These are phyloP conservation scores for Melanogrammus aeglefinus DNA, from an alignment of 2,797 vertebrate genomes.

Conservation along the genomic window DNA sequence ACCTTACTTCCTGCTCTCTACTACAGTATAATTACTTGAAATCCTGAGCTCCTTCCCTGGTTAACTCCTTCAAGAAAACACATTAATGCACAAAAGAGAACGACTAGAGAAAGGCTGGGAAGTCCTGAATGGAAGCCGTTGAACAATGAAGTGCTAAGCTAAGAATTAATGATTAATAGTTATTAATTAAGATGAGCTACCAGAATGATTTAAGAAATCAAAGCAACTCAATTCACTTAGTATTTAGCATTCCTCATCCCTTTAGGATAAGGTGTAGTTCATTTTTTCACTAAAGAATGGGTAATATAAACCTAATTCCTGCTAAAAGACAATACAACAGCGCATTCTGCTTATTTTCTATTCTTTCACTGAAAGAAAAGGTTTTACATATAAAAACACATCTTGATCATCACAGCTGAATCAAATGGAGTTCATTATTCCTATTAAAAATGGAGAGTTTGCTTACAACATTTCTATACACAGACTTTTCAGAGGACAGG, in stretches of 20 bases:
- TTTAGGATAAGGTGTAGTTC: neutral
- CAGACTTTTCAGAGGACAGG: neutral
- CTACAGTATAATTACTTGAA: neutral
- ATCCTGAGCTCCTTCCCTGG: no score
- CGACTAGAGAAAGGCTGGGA: neutral
- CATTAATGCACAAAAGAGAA: neutral
- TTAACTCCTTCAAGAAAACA: no score
- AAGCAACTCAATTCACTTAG: neutral
- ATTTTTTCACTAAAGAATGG: neutral
- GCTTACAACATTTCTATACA: neutral
- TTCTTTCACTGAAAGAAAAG: neutral
- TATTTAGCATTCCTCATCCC: neutral
- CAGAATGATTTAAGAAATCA: neutral
- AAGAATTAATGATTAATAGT: neutral
- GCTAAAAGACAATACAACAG: neutral
- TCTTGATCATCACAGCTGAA: neutral
- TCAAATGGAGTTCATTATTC: neutral
- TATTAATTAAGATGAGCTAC: neutral
- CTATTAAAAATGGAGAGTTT: neutral
- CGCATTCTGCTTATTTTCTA: neutral
- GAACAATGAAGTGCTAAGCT: neutral
- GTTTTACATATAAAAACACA: neutral
- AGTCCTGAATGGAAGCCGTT: neutral
- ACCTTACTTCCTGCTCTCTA: neutral
- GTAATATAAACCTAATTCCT: neutral